These are phyloP conservation scores for Sebastiscus albofasciatus DNA, from an alignment of 2,797 vertebrate species.

Conservation along the genomic window DNA sequence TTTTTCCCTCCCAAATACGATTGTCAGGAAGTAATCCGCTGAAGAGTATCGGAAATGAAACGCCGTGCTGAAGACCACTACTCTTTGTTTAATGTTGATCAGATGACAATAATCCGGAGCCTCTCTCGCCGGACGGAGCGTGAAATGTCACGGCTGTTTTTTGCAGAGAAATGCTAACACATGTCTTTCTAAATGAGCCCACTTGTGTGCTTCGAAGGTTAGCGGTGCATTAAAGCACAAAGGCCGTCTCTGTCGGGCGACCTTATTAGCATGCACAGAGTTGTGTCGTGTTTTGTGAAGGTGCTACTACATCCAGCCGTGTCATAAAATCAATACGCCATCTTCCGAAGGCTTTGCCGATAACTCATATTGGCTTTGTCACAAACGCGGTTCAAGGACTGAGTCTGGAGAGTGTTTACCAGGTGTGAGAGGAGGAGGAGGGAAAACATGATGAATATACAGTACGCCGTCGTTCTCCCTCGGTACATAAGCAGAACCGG, in stretches of 20 bases:
- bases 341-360: constrained; percentile 57
- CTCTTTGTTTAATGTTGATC: constrained; percentile 1
- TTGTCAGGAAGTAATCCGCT: constrained; percentile 45
- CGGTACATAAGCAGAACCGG: constrained; percentile 9
- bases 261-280: constrained; percentile 66
- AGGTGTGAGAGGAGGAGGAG: neutral
- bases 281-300: constrained; percentile 39
- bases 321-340: constrained; percentile 75
- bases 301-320: constrained; percentile 58
- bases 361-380: constrained; percentile 66
- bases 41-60: constrained; percentile 40
- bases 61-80: neutral
- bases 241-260: constrained; percentile 15
- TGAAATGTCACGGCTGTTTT: constrained; percentile 63
- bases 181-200: neutral
- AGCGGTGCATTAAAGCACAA: constrained; percentile 12
- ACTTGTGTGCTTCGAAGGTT: constrained; percentile 29
- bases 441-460: neutral
- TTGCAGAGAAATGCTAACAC: constrained; percentile 19
- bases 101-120: constrained; percentile 9
- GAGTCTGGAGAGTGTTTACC: constrained; percentile 58
- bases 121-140: neutral
- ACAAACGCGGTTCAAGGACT: constrained; percentile 56
- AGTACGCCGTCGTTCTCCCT: neutral
- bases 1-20: constrained; percentile 1